Evolutionary conservation across 1,140 invertebrate species (phyloP), one percentile per base, ranked within the genome.

Genomic region (Dendrolimus punctatus): DNA sequence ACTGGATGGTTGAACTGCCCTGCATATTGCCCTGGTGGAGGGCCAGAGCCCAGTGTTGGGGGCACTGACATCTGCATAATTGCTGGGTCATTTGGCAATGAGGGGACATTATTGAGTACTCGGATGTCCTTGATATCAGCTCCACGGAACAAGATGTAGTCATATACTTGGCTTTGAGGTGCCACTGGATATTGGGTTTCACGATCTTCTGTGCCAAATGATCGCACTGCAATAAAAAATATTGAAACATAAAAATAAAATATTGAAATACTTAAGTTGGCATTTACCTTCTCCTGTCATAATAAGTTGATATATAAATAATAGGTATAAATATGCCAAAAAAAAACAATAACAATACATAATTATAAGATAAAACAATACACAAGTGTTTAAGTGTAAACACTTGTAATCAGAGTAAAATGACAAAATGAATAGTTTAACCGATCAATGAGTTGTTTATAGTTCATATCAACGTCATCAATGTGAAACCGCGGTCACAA

Each of bases 91-190:
- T 96, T 92, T 78, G 95, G 88, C 76, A 96, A 90, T 39, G 92
- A 88, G 53, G 89, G 89, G 44, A 92, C 92, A 91, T 91, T 93
- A 76, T 93, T 94, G 45, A 98, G 92, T 55, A 99, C 97, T 81
- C 96, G 92, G 68, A 99, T 96, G 84, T 99, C 98, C 88, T 99
- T 99, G 73, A 99, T 99, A 84, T 99, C 98, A 64, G 95, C 94
- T 39, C 98, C 98, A 62, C 98, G 90, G 88, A 99, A 99, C 50
- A 99, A 92, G 65, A 99, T 99, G 83, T 98, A 99, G 73, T 99
- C 98, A 88, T 99, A 99, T 40, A 99, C 93, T 87, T 99, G 97
- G 89, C 96, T 97, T 78, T 98, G 94, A 44, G 97, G 95, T 44
- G 95, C 93, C 41, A 99, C 97, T 55, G 96, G 96, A 78, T 94